These are phyloP conservation scores for Papilio demoleus DNA, from an alignment of 2,888 invertebrate genomes.

Conservation along the genomic window DNA sequence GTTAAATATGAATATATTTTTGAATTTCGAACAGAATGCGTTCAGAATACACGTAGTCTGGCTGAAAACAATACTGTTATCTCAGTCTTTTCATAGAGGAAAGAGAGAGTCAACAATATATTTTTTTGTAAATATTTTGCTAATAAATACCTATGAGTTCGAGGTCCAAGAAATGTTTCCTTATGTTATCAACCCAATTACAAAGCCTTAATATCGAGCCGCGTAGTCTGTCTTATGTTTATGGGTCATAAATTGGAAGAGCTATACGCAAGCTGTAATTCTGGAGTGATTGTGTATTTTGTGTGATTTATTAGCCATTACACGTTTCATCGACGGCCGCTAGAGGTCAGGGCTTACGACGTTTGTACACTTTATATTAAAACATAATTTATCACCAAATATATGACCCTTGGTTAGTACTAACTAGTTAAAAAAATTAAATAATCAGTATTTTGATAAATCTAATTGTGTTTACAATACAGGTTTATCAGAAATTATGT, in stretches of 20 bases:
- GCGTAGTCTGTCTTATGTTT: conserved; percentile 7
- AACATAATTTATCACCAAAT: conserved; percentile 10
- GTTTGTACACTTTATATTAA: conserved; percentile 9
- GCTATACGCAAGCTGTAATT: conserved; percentile 17
- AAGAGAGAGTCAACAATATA: no score
- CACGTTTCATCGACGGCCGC: conserved; percentile 12
- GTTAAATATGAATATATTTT: no score
- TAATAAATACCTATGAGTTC: background rate
- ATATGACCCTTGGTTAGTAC: background rate
- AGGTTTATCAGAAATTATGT: no score
- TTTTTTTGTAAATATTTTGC: no score
- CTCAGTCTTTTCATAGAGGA: no score
- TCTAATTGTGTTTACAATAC: no score
- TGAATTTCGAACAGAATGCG: no score
- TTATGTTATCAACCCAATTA: background rate
- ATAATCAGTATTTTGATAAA: no score
- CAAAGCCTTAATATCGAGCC: background rate
- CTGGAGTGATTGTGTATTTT: conserved; percentile 28
- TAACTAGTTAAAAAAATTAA: no score
- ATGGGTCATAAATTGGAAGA: conserved; percentile 9
- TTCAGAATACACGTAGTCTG: no score
- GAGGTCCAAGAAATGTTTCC: background rate
- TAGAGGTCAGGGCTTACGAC: background rate
- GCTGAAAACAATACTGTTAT: no score
- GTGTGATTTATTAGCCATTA: conserved; percentile 29